Evolutionary conservation across 2,113 vertebrate genomes (phyloP).

Genomic region (Burhinus oedicnemus): DNA sequence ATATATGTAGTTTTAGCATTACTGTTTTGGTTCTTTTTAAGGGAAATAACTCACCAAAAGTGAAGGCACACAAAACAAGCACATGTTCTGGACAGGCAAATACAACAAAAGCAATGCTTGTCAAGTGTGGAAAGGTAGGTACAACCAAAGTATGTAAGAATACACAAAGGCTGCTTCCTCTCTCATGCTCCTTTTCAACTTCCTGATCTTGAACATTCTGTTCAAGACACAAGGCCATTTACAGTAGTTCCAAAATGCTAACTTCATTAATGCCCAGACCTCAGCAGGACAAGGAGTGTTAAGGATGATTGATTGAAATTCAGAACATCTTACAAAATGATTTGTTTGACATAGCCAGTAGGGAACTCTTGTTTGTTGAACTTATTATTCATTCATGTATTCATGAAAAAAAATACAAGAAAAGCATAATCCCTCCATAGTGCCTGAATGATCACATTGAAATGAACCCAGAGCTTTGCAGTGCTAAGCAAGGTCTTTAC

Average conservation of each 20-base stretch:
- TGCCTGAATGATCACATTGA: slow-evolving; percentile 76
- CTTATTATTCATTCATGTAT: slow-evolving; percentile 82
- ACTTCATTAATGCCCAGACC: slow-evolving; percentile 40
- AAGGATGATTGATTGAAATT: slow-evolving; percentile 76
- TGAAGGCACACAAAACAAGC: background rate
- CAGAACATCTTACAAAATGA: slow-evolving; percentile 71
- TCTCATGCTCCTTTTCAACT: background rate
- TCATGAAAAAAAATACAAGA: slow-evolving; percentile 79
- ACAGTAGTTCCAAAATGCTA: slow-evolving; percentile 46
- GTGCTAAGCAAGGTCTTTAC: slow-evolving; percentile 75
- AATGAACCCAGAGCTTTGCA: slow-evolving; percentile 73
- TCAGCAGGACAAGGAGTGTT: slow-evolving; percentile 33
- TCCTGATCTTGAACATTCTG: background rate
- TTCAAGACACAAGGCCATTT: background rate
- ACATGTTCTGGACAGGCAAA: background rate
- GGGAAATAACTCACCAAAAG: background rate
- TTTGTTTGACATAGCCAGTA: slow-evolving; percentile 78
- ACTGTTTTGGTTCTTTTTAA: background rate
- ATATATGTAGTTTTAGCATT: background rate
- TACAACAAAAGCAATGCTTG: background rate
- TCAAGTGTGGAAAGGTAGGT: background rate
- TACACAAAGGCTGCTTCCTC: background rate
- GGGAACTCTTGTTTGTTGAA: slow-evolving; percentile 78
- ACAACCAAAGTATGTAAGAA: background rate
- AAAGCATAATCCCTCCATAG: slow-evolving; percentile 77